These are phyloP conservation scores for Crossocerus cetratus DNA, from an alignment of 2,888 invertebrate genomes.

Conservation along the genomic window DNA sequence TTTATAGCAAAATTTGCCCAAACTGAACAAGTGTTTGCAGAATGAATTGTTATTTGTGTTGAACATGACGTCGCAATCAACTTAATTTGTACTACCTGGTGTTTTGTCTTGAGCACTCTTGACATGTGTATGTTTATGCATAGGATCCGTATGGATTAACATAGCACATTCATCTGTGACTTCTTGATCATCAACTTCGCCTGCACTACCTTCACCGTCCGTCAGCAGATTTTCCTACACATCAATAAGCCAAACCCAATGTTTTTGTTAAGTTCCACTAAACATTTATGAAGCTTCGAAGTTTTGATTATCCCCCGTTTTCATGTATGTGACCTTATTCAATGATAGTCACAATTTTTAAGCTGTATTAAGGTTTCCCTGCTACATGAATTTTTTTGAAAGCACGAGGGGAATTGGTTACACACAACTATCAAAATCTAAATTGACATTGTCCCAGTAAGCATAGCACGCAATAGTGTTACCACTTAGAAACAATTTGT, in stretches of 20 bases:
- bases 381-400: conserved; percentile 22
- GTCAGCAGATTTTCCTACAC: conserved; percentile 80
- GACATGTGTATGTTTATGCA: conserved; percentile 70
- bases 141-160: conserved; percentile 79
- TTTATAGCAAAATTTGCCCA: no score
- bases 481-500: conserved; percentile 1
- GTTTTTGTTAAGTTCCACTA: conserved; percentile 19
- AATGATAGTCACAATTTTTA: neutral
- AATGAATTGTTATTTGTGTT: conserved; percentile 16
- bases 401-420: conserved; percentile 16
- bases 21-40: conserved; percentile 8
- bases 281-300: conserved; percentile 8
- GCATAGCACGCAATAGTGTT: conserved; percentile 2
- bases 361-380: neutral
- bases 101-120: conserved; percentile 70
- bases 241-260: conserved; percentile 49
- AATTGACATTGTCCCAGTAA: neutral
- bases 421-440: neutral
- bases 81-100: conserved; percentile 62
- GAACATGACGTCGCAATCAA: conserved; percentile 23
- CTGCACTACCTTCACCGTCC: conserved; percentile 81
- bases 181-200: conserved; percentile 81
- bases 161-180: conserved; percentile 86
- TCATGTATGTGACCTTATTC: conserved; percentile 5
- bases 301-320: neutral